Evolutionary conservation across 2,888 invertebrate species (phyloP), one percentile per base, ranked within the genome.

Genomic region (Stenolophus ochropezus): DNA sequence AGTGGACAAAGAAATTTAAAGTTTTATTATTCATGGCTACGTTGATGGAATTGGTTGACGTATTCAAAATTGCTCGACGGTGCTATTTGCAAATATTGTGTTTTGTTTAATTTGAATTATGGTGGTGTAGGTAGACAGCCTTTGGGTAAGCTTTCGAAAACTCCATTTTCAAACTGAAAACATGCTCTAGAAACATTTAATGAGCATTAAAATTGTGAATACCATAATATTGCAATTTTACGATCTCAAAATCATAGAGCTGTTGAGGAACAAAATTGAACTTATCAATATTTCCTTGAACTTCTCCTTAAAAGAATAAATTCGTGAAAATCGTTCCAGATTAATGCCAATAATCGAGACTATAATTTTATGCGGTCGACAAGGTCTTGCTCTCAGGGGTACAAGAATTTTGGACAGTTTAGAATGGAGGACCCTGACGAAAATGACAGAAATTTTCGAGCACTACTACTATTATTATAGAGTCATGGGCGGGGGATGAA

Each of bases 401-500:
- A 61, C 6, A 61, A 2, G 18, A 21, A 61, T 23, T 61, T 21
- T 61, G 23, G 61, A 0, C 21, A 18, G 6, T 61, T 61, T 20
- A 61, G 20, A 20, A 5, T 61, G 21, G 3, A 2, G 3, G 21
- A 18, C 4, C 2, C 61, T 61, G 21, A 53, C 11, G 18, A 18
- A 14, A 81, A 85, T 65, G 84, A 84, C 18, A 83, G 85, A n/a
- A 84, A 84, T 75, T 85, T 85, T 73, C 69, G 84, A 20, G 82
- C 81, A 14, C 47, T 85, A 4, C 4, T 33, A 33, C 33, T 1
- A 8, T n/a, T n/a, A n/a, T n/a, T 75, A 83, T 42, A 51, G 85
- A 27, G 81, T 82, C 14, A 47, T 74, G 2, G 25, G 74, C 25
- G 84, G 84, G n/a, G 14, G 85, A 85, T 78, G 75, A 61, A 11